These are phyloP conservation scores for Eueides isabella DNA, from an alignment of 1,140 invertebrate genomes.

Conservation along the genomic window DNA sequence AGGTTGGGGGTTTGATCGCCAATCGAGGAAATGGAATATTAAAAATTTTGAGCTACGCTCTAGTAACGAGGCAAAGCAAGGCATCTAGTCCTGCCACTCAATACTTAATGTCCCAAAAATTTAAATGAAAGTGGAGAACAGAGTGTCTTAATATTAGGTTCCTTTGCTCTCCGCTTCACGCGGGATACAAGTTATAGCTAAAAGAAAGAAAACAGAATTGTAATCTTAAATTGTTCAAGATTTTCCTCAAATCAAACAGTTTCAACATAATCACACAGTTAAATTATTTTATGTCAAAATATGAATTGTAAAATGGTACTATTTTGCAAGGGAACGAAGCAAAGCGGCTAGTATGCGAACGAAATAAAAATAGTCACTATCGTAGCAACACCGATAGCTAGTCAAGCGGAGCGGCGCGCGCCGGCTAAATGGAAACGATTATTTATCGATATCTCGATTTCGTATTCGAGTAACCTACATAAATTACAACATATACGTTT, in stretches of 20 bases:
- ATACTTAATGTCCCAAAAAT: too few species aligned
- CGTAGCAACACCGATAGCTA: constrained; percentile 59
- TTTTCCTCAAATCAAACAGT: neutral
- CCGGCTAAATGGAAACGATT: constrained; percentile 48
- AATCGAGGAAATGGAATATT: too few species aligned
- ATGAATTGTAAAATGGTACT: constrained; percentile 35
- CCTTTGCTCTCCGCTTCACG: too few species aligned
- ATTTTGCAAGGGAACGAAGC: constrained; percentile 44
- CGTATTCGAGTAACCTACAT: constrained; percentile 49
- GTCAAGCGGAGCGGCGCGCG: constrained; percentile 56
- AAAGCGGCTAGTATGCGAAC: constrained; percentile 41
- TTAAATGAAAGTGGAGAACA: too few species aligned
- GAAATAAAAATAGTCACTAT: constrained; percentile 43
- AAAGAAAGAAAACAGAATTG: too few species aligned
- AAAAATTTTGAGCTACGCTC: too few species aligned
- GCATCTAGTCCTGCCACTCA: too few species aligned
- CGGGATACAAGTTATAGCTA: too few species aligned
- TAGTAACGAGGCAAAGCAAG: too few species aligned
- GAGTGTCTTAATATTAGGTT: too few species aligned
- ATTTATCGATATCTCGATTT: constrained; percentile 53
- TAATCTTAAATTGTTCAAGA: too few species aligned
- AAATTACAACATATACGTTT: constrained; percentile 42
- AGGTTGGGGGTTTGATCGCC: too few species aligned
- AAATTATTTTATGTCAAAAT: constrained; percentile 33
- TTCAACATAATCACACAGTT: neutral